Percentiles rank a stretch among this genome's conserved stretches.
These are phyloP conservation scores for Andrena hattorfiana DNA, from an alignment of 2,888 invertebrate genomes.

Conservation along the genomic window DNA sequence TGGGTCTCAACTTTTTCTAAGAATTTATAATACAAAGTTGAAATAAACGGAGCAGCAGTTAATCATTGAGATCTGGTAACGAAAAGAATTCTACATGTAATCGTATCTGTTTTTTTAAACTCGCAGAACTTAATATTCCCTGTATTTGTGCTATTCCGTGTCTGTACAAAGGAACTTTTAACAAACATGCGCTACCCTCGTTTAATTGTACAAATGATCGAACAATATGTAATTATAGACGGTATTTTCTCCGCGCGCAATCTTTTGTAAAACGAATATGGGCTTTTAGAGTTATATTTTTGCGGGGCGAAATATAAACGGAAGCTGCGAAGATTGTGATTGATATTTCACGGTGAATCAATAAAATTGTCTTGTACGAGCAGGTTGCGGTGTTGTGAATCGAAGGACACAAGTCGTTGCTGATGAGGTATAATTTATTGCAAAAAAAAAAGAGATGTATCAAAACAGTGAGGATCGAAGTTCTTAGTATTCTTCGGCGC, in stretches of 20 bases:
- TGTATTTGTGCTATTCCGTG: constrained; percentile 11
- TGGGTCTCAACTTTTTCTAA: constrained; percentile 64
- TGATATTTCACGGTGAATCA: neutral
- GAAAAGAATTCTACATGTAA: too few species aligned
- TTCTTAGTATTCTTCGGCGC: constrained; percentile 81
- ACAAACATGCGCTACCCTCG: too few species aligned
- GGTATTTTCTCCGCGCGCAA: neutral
- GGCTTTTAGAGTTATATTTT: too few species aligned
- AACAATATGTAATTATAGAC: neutral
- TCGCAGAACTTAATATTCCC: neutral
- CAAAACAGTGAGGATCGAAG: constrained; percentile 32
- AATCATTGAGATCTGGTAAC: neutral
- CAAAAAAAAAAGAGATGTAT: constrained; percentile 42
- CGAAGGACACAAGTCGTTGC: constrained; percentile 15
- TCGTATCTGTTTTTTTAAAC: too few species aligned
- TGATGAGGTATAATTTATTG: constrained; percentile 55
- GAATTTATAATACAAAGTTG: constrained; percentile 59
- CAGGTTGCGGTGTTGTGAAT: neutral
- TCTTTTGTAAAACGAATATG: neutral
- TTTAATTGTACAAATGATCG: neutral
- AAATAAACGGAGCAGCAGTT: constrained; percentile 9
- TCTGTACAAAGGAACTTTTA: constrained; percentile 8
- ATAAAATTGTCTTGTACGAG: constrained; percentile 6
- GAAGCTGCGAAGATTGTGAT: neutral
- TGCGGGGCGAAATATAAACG: too few species aligned